Percentiles rank a stretch among this genome's conserved stretches.
Conservation (phyloP, 2,888 invertebrate genomes). For the Anoncus sp. region DNA sequence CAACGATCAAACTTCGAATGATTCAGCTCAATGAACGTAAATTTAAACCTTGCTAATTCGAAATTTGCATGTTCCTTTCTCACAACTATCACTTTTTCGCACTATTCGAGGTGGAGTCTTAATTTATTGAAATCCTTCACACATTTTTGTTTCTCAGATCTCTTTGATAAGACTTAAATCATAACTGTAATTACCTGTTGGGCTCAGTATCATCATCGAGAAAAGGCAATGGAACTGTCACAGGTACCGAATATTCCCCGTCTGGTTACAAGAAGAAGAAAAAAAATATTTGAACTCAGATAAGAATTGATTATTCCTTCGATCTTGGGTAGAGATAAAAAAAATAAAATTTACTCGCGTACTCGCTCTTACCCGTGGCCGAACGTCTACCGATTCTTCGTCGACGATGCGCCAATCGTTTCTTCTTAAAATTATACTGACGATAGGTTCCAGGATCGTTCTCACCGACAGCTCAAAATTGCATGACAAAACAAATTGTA, state of each 20-base stretch:
- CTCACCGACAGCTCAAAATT: constrained; percentile 25
- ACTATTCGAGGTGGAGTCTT: too few species aligned
- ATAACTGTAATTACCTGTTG: constrained; percentile 74
- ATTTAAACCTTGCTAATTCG: too few species aligned
- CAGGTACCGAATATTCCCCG: constrained; percentile 16
- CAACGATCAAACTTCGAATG: too few species aligned
- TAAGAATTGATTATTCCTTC: not conserved
- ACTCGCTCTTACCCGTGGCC: constrained; percentile 52
- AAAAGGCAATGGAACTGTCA: constrained; percentile 85
- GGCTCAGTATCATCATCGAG: constrained; percentile 85
- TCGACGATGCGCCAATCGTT: constrained; percentile 41
- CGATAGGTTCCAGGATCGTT: constrained; percentile 14
- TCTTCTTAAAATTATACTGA: constrained; percentile 36
- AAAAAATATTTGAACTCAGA: not conserved
- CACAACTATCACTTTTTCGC: too few species aligned
- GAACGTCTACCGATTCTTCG: constrained; percentile 34
- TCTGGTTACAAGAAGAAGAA: constrained; percentile 11
- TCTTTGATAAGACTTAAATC: not conserved
- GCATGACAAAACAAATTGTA: not conserved
- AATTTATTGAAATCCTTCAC: too few species aligned
- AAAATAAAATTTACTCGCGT: constrained; percentile 49
- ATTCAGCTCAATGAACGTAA: too few species aligned
- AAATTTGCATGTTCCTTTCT: too few species aligned
- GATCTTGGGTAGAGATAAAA: not conserved
- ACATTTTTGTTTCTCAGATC: too few species aligned